A percentile compares a stretch with the other conserved stretches of the same genome.
Evolutionary conservation across 2,888 invertebrate species (phyloP).

Genomic region (Philhelius pedissequus): DNA sequence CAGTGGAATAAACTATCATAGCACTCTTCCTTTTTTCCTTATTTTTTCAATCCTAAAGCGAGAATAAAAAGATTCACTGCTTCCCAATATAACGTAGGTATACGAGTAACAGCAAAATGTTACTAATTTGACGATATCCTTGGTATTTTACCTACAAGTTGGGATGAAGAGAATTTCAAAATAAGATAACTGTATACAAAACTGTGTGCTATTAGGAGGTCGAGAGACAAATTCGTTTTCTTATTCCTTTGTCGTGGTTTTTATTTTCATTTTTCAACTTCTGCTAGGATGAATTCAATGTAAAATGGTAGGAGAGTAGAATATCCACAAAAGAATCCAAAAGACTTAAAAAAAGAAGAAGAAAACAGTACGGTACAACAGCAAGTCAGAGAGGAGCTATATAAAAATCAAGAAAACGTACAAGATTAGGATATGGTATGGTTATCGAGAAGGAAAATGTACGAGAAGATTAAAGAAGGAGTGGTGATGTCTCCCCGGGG

Average conservation of each 20-base stretch:
- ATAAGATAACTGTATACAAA: constrained; percentile 29
- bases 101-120: constrained; percentile 9
- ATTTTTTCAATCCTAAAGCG: not conserved
- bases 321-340: not conserved
- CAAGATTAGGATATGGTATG: constrained; percentile 40
- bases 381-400: not conserved
- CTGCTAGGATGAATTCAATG: constrained; percentile 30
- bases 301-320: not conserved
- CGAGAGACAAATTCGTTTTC: constrained; percentile 62
- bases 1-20: constrained; percentile 42
- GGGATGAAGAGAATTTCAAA: not conserved
- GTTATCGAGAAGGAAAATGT: not conserved
- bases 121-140: constrained; percentile 51
- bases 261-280: constrained; percentile 64
- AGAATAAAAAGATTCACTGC: not conserved
- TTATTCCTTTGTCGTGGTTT: constrained; percentile 56
- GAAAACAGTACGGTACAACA: not conserved
- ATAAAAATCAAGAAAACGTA: not conserved
- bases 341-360: not conserved
- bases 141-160: constrained; percentile 18
- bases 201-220: constrained; percentile 52
- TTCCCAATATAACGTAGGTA: not conserved
- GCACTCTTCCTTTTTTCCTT: not conserved
- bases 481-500: constrained; percentile 52
- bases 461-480: not conserved